Evolutionary conservation across 2,113 vertebrate genomes (phyloP).

Genomic region (Stigmatopora argus): DNA sequence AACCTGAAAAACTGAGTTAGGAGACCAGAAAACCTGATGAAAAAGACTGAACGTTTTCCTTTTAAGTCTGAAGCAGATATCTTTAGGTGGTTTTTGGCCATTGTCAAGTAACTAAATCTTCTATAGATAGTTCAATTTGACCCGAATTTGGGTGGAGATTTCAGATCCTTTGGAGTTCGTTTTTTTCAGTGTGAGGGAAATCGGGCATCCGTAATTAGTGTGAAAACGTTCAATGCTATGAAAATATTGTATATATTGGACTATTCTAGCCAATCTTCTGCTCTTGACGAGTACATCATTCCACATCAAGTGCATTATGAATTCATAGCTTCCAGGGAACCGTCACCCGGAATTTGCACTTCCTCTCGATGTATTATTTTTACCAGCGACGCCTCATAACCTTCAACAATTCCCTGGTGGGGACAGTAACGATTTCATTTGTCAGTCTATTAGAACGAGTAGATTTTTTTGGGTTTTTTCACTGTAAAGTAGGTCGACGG

Average conservation of each 20-base stretch:
- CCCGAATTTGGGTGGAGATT: too few species aligned
- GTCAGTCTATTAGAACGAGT: conserved; percentile 40
- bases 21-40: too few species aligned
- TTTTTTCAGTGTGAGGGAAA: too few species aligned
- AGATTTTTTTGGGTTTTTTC: neutral
- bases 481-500: conserved; percentile 47
- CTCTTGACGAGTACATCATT: conserved; percentile 38
- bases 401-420: neutral
- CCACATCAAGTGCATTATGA: conserved; percentile 48
- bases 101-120: too few species aligned
- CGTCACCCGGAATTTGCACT: conserved; percentile 54
- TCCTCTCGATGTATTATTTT: conserved; percentile 58
- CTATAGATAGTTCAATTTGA: too few species aligned
- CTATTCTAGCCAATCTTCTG: conserved; percentile 24
- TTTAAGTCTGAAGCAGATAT: too few species aligned
- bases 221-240: too few species aligned
- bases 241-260: conserved; percentile 3
- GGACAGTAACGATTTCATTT: neutral
- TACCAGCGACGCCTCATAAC: conserved; percentile 3
- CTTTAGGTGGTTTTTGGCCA: too few species aligned
- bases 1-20: too few species aligned
- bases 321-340: conserved; percentile 56
- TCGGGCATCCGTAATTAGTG: too few species aligned
- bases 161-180: too few species aligned
- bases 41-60: too few species aligned